Conservation (phyloP, 2,797 vertebrate species). For the Galagoides demidoff region DNA sequence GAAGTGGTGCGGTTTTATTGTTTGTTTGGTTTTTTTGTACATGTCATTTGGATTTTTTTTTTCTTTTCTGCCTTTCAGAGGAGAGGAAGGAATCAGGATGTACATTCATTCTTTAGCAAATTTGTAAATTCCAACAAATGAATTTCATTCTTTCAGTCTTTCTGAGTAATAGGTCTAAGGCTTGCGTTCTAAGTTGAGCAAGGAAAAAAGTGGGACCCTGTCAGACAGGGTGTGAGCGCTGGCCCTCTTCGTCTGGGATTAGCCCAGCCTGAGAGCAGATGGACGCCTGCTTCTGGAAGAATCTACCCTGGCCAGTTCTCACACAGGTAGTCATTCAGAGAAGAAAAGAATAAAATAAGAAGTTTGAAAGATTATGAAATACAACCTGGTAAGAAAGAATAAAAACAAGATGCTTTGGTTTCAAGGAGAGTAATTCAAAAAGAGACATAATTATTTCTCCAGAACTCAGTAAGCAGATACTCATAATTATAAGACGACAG, state of each 20-base stretch:
- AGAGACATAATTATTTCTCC: neutral
- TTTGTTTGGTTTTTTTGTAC: neutral
- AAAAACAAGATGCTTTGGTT: neutral
- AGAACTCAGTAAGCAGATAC: neutral
- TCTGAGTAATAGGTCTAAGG: neutral
- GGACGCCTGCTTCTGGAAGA: neutral
- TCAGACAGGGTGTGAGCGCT: neutral
- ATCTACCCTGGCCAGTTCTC: neutral
- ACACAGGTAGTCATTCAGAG: neutral
- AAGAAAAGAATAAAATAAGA: neutral
- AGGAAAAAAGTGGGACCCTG: neutral
- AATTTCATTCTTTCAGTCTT: neutral
- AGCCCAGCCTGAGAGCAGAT: neutral
- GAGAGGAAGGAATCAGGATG: neutral
- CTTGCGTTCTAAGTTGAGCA: neutral
- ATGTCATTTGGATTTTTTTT: neutral
- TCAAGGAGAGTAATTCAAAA: neutral
- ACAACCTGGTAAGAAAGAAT: neutral
- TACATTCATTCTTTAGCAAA: neutral
- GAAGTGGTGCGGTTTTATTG: neutral
- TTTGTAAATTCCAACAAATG: neutral
- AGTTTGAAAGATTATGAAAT: neutral
- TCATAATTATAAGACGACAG: neutral
- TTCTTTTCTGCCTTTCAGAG: neutral
- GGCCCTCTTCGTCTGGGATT: neutral